phyloP scores from a whole-genome alignment of 2,797 vertebrate genomes.

The Poeciliopsis turneri region DNA sequence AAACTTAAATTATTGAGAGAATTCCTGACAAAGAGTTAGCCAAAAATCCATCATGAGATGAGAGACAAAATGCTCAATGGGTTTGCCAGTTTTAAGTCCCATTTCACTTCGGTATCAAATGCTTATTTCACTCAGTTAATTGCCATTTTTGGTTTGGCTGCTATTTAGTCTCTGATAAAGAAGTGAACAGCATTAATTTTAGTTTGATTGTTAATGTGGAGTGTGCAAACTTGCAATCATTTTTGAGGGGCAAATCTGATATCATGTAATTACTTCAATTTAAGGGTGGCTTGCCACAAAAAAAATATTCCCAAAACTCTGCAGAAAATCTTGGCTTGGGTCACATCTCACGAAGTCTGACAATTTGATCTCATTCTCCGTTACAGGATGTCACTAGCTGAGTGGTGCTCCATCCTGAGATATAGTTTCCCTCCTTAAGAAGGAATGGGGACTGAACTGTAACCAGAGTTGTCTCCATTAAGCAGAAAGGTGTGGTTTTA shows the following conservation, averaged over 20 bases:
- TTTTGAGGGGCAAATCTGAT: not conserved
- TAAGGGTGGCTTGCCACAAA: not conserved
- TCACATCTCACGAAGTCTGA: not conserved
- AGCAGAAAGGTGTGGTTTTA: conserved; percentile 73
- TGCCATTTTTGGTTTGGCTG: not conserved
- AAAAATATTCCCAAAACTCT: not conserved
- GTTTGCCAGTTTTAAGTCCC: not conserved
- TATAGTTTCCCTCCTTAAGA: conserved; percentile 55
- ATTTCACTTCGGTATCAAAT: not conserved
- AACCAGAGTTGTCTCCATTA: conserved; percentile 71
- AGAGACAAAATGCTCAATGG: not conserved
- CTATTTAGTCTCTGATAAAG: not conserved
- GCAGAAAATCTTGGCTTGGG: not conserved
- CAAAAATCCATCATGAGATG: not conserved
- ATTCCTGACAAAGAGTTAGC: not conserved
- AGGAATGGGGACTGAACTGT: conserved; percentile 58
- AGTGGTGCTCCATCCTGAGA: conserved; percentile 15
- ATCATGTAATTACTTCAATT: not conserved
- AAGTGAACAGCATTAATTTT: not conserved
- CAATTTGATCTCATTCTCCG: conserved; percentile 5
- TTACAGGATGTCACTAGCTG: conserved; percentile 26
- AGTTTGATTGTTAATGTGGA: not conserved
- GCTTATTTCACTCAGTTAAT: not conserved
- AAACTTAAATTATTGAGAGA: not conserved
- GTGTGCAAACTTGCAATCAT: not conserved